A percentile compares a stretch with the other conserved stretches of the same genome.
These are phyloP conservation scores for Sicus ferrugineus DNA, from an alignment of 2,888 invertebrate genomes.

Conservation along the genomic window DNA sequence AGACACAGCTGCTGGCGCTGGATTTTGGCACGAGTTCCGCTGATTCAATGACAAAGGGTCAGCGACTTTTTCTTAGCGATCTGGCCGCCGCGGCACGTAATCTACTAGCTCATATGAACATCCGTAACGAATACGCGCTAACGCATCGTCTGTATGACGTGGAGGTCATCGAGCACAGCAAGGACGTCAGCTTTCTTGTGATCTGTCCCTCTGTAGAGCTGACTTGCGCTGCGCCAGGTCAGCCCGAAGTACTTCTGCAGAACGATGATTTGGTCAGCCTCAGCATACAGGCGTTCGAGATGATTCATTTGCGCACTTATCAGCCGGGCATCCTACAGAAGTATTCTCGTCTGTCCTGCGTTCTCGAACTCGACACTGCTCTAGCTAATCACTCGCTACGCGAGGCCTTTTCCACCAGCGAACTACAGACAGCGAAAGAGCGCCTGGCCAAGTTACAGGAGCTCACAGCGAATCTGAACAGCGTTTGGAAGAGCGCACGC, in stretches of 20 bases:
- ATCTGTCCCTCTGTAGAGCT: conserved; percentile 91
- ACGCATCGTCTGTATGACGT: conserved; percentile 88
- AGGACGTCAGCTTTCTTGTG: conserved; percentile 90
- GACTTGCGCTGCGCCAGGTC: conserved; percentile 89
- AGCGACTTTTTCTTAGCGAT: conserved; percentile 80
- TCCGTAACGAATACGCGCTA: conserved; percentile 73
- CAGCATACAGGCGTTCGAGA: conserved; percentile 92
- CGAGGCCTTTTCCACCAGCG: conserved; percentile 92
- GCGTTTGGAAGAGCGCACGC: conserved; percentile 91
- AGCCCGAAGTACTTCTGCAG: conserved; percentile 84
- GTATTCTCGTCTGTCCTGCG: conserved; percentile 91
- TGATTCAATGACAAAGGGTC: conserved; percentile 74
- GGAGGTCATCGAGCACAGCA: conserved; percentile 91
- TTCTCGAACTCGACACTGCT: conserved; percentile 90
- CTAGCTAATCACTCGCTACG: conserved; percentile 92
- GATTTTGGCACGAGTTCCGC: conserved; percentile 62
- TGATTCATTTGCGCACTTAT: conserved; percentile 95
- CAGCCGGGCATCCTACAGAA: conserved; percentile 88
- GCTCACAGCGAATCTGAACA: conserved; percentile 84
- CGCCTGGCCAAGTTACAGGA: conserved; percentile 83
- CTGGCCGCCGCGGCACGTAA: conserved; percentile 78
- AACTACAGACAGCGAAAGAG: conserved; percentile 86
- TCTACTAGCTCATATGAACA: conserved; percentile 83
- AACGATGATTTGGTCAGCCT: conserved; percentile 86
- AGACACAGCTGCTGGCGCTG: conserved; percentile 48